Conservation (phyloP, 2,113 vertebrate species). For the Sardina pilchardus region DNA sequence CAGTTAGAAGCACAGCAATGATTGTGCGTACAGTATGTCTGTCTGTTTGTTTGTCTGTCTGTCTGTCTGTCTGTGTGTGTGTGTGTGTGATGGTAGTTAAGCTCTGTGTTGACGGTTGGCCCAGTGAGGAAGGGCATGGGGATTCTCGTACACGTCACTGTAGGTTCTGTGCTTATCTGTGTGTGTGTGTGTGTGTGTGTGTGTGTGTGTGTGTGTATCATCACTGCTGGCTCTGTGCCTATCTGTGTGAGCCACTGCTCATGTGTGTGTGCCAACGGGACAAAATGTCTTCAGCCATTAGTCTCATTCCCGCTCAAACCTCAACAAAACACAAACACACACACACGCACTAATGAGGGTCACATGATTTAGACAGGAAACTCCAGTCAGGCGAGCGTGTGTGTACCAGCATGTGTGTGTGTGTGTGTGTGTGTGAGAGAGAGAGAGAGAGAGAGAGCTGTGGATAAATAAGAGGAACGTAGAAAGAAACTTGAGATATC, state of each 20-base stretch:
- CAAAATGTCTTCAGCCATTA: not conserved
- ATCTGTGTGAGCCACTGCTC: not conserved
- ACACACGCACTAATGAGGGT: not conserved
- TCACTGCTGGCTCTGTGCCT: not conserved
- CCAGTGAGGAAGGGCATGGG: not conserved
- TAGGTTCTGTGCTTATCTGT: not conserved
- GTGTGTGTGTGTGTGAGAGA: not conserved
- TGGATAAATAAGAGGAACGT: too few species aligned
- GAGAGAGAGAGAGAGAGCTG: too few species aligned
- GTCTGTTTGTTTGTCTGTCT: not conserved
- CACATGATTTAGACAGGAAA: not conserved
- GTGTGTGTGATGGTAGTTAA: not conserved
- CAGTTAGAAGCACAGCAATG: too few species aligned
- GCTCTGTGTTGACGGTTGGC: not conserved
- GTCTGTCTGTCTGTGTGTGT: not conserved
- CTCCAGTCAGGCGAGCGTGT: not conserved
- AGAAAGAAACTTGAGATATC: too few species aligned
- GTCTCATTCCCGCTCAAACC: not conserved
- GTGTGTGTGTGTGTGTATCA: too few species aligned
- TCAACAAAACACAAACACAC: not conserved
- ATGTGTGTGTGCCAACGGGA: not conserved
- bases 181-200: not conserved
- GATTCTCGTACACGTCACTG: not conserved
- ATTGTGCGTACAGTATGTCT: not conserved
- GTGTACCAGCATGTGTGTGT: not conserved